Conservation (phyloP, 2,888 invertebrate genomes). For the Dryobotodes eremita region DNA sequence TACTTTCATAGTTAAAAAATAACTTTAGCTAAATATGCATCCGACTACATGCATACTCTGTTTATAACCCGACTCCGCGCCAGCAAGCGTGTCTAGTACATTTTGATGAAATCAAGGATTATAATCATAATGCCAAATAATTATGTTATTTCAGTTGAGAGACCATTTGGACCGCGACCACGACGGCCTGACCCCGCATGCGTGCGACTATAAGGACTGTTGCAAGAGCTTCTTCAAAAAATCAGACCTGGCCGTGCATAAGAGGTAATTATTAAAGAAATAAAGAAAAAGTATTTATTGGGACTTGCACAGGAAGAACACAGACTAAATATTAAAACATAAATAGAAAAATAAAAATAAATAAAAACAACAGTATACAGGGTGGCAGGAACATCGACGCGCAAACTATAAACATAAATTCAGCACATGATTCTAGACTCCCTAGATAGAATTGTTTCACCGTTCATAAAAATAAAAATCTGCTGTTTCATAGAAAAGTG, state of each 20-base stretch:
- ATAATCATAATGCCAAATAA: not conserved
- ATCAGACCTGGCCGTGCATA: slow-evolving; percentile 80
- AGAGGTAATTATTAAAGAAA: slow-evolving; percentile 71
- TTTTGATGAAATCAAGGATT: not conserved
- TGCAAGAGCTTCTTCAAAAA: slow-evolving; percentile 82
- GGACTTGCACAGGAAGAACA: not conserved
- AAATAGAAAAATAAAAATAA: not conserved
- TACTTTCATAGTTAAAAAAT: too few relatives aligned
- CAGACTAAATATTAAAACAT: not conserved
- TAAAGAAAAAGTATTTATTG: not conserved
- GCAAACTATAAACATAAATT: too few relatives aligned
- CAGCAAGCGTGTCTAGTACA: not conserved
- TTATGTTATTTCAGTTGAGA: slow-evolving; percentile 75
- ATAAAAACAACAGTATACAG: not conserved
- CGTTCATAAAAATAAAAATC: too few relatives aligned
- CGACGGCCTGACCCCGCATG: slow-evolving; percentile 73
- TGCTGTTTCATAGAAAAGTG: too few relatives aligned
- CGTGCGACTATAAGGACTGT: slow-evolving; percentile 78
- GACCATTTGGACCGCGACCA: slow-evolving; percentile 84
- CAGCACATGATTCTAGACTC: too few relatives aligned
- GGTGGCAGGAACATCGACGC: too few relatives aligned
- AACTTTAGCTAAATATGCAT: too few relatives aligned
- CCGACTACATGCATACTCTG: too few relatives aligned
- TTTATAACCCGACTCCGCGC: too few relatives aligned
- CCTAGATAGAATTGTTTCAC: too few relatives aligned